Evolutionary conservation across 2,113 vertebrate species (phyloP).

Genomic region (Thamnaconus septentrionalis): DNA sequence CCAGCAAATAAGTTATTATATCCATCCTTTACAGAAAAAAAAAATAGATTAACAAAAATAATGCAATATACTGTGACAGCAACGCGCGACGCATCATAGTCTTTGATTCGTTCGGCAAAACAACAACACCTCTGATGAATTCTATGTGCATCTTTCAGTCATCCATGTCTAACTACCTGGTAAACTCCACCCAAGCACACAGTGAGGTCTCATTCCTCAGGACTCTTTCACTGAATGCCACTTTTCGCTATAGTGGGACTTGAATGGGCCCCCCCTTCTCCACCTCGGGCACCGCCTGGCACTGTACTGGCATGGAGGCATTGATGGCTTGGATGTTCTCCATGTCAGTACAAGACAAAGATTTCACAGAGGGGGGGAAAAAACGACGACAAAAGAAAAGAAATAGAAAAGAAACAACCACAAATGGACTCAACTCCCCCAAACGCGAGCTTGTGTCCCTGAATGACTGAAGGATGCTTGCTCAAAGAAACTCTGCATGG

Average conservation of each 20-base stretch:
- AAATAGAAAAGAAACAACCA: neutral
- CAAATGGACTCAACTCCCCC: conserved; percentile 28
- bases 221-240: conserved; percentile 61
- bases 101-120: conserved; percentile 56
- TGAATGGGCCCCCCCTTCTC: conserved; percentile 65
- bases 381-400: neutral
- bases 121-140: conserved; percentile 56
- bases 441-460: conserved; percentile 31
- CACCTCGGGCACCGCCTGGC: conserved; percentile 68
- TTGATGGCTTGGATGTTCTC: conserved; percentile 81
- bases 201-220: conserved; percentile 1
- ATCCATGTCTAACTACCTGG: conserved; percentile 48
- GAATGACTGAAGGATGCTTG: conserved; percentile 78
- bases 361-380: conserved; percentile 39
- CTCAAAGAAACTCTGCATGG: conserved; percentile 60
- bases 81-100: conserved; percentile 46
- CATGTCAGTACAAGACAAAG: conserved; percentile 68
- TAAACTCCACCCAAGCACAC: conserved; percentile 30
- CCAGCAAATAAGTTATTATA: conserved; percentile 70
- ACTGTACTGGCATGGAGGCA: conserved; percentile 76
- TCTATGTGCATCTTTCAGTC: conserved; percentile 74
- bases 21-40: conserved; percentile 69
- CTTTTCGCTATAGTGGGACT: conserved; percentile 81
- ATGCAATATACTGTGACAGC: conserved; percentile 61
- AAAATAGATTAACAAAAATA: conserved; percentile 67